These are phyloP conservation scores for Osmerus eperlanus DNA, from an alignment of 2,113 vertebrate species.

Conservation along the genomic window DNA sequence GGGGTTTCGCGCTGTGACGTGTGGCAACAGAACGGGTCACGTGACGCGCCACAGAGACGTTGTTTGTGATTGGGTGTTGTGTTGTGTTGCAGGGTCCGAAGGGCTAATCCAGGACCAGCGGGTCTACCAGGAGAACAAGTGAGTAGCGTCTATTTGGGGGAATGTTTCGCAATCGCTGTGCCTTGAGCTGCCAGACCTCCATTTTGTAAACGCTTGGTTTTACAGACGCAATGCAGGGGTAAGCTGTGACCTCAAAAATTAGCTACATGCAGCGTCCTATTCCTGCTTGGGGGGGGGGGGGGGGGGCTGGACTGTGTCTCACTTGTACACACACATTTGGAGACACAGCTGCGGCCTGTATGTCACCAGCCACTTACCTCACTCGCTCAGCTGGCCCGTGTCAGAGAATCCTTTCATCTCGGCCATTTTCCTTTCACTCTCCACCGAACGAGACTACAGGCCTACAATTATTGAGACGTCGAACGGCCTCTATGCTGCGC, in stretches of 20 bases:
- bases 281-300: too few relatives aligned
- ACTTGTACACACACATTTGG: neutral
- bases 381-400: constrained; percentile 19
- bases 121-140: constrained; percentile 87
- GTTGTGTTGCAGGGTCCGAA: constrained; percentile 79
- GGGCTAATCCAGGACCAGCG: constrained; percentile 78
- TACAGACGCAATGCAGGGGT: too few relatives aligned
- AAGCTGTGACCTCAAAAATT: too few relatives aligned
- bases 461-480: constrained; percentile 2
- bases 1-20: neutral
- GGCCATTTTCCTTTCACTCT: neutral
- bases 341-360: constrained; percentile 15
- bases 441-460: constrained; percentile 14
- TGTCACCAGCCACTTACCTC: constrained; percentile 17
- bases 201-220: too few relatives aligned
- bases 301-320: neutral
- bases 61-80: constrained; percentile 24
- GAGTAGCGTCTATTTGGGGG: constrained; percentile 39
- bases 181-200: neutral
- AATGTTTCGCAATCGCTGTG: neutral
- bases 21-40: neutral
- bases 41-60: neutral
- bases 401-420: constrained; percentile 27
- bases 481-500: neutral
- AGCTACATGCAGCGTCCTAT: too few relatives aligned